Conservation (phyloP, 2,113 vertebrate genomes). For the Myrmecobius fasciatus region DNA sequence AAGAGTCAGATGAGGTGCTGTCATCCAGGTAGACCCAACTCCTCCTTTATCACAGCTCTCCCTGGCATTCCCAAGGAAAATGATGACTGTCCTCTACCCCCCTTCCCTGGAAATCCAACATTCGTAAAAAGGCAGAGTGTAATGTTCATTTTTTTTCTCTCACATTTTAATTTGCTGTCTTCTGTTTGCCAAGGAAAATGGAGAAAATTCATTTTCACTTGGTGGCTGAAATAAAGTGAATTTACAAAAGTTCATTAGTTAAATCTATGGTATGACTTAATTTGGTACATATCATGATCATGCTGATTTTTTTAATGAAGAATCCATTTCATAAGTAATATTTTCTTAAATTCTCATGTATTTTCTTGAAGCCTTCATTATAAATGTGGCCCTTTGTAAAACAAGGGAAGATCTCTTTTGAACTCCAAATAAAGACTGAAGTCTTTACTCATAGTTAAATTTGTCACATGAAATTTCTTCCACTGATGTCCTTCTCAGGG, state of each 20-base stretch:
- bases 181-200: constrained; percentile 26
- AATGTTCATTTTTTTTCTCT: constrained; percentile 5
- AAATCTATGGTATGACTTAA: constrained; percentile 33
- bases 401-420: not conserved
- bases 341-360: not conserved
- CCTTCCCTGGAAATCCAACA: constrained; percentile 9
- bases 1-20: not conserved
- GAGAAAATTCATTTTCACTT: constrained; percentile 11
- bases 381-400: not conserved
- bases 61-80: constrained; percentile 5
- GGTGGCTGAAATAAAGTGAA: constrained; percentile 26
- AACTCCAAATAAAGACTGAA: not conserved
- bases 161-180: constrained; percentile 23
- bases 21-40: not conserved
- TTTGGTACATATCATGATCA: constrained; percentile 45
- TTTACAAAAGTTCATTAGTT: constrained; percentile 16
- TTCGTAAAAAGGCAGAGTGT: not conserved
- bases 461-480: not conserved
- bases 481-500: not conserved
- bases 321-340: constrained; percentile 20
- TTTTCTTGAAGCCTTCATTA: not conserved
- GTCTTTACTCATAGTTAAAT: not conserved
- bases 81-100: not conserved
- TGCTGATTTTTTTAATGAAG: not conserved
- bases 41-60: not conserved